Conservation (phyloP, 1,140 invertebrate genomes). For the Piezodorus guildinii region DNA sequence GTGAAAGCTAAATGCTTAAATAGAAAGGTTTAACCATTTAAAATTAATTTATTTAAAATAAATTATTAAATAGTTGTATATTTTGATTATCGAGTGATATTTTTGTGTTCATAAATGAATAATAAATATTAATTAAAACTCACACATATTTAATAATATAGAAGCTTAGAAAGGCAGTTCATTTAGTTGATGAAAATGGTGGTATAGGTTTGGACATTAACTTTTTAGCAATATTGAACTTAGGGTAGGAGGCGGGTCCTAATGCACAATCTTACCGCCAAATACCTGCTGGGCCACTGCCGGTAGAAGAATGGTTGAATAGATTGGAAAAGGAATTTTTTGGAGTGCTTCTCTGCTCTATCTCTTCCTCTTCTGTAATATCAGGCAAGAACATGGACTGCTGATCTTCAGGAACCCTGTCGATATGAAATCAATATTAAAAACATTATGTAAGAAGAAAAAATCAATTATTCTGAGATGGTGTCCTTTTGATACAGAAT, state of each 20-base stretch:
- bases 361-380: conserved; percentile 46
- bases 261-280: conserved; percentile 27
- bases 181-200: no score
- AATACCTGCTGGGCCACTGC: conserved; percentile 26
- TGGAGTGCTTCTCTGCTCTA: conserved; percentile 33
- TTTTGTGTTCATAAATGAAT: no score
- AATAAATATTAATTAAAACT: no score
- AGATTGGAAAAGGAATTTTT: conserved; percentile 25
- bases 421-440: conserved; percentile 1
- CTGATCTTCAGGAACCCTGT: conserved; percentile 48
- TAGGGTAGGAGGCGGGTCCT: conserved; percentile 3
- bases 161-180: no score
- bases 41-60: no score
- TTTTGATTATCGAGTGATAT: no score
- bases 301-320: not conserved
- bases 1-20: no score
- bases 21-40: no score
- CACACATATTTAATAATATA: no score
- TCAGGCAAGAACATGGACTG: conserved; percentile 47
- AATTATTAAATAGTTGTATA: no score
- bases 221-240: not conserved
- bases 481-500: not conserved
- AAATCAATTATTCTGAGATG: not conserved
- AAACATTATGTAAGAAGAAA: not conserved
- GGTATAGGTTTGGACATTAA: not conserved